Evolutionary conservation across 2,888 invertebrate species (phyloP).

Genomic region (Sepiola atlantica): DNA sequence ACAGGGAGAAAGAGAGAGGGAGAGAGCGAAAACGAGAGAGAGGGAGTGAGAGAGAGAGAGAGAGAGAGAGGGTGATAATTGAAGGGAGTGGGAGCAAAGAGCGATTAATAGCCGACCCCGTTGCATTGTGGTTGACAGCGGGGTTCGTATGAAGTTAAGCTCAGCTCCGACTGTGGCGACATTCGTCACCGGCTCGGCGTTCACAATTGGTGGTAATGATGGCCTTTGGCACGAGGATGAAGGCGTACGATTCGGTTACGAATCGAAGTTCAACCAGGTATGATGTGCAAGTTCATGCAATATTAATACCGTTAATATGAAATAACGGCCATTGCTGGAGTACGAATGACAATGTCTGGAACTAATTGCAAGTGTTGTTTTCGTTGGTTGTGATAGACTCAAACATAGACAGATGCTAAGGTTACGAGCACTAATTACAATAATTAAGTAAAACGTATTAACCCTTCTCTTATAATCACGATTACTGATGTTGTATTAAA

Average conservation of each 20-base stretch:
- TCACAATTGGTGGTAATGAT: conserved; percentile 32
- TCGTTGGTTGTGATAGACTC: neutral
- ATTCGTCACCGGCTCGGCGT: neutral
- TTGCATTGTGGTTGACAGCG: neutral
- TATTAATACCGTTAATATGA: neutral
- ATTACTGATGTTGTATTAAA: too few species aligned
- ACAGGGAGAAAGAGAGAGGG: too few species aligned
- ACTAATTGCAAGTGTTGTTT: neutral
- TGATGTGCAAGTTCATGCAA: neutral
- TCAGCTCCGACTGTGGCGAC: neutral
- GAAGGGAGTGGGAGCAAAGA: neutral
- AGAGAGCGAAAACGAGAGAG: too few species aligned
- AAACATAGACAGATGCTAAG: too few species aligned
- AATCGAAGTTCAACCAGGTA: neutral
- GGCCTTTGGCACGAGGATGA: neutral
- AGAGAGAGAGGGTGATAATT: too few species aligned
- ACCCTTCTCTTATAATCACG: too few species aligned
- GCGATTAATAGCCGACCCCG: conserved; percentile 13
- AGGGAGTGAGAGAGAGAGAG: too few species aligned
- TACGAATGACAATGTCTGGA: neutral
- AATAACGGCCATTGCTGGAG: neutral
- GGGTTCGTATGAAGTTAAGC: neutral
- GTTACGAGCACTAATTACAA: neutral
- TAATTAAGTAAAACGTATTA: neutral
- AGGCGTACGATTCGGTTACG: neutral